A percentile compares a stretch with the other conserved stretches of the same genome.
phyloP scores from a whole-genome alignment of 64 coral and sea anemone genomes.

The Acropora tenuis region DNA sequence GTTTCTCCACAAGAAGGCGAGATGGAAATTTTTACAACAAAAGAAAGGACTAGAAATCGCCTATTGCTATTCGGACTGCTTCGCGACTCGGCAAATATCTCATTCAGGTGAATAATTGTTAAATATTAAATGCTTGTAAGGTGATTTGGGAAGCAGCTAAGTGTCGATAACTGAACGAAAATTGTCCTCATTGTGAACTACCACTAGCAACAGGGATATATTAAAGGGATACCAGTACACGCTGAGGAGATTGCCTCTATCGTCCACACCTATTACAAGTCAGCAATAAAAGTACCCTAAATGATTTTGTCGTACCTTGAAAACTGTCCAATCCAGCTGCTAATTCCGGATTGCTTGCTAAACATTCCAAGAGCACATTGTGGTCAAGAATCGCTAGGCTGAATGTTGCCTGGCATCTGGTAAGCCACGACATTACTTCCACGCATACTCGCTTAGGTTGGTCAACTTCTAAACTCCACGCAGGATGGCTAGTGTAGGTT shows the following conservation, averaged over 20 bases:
- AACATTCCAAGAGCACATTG: neutral
- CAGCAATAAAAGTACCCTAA: slow-evolving; percentile 2
- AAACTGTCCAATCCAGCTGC: slow-evolving; percentile 6
- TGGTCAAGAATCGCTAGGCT: slow-evolving; percentile 1
- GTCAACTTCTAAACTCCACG: slow-evolving; percentile 10
- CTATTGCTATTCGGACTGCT: too few relatives aligned
- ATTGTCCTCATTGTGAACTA: neutral
- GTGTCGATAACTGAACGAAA: neutral
- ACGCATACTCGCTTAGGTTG: neutral
- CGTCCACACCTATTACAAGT: slow-evolving; percentile 11
- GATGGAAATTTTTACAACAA: too few relatives aligned
- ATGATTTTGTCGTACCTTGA: slow-evolving; percentile 3
- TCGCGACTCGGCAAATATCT: neutral
- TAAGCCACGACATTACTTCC: slow-evolving; percentile 21
- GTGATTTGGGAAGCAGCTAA: neutral
- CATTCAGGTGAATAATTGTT: neutral
- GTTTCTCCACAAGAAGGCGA: too few relatives aligned
- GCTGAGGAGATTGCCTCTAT: neutral
- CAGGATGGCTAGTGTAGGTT: neutral
- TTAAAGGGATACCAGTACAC: neutral
- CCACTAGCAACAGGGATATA: slow-evolving; percentile 5
- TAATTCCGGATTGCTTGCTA: slow-evolving; percentile 4
- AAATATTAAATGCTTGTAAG: neutral
- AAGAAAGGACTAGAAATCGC: too few relatives aligned
- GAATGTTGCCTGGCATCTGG: neutral